Percentiles rank a stretch among this genome's conserved stretches.
Conservation (phyloP, 2,113 vertebrate genomes). For the Oreotrochilus melanogaster region DNA sequence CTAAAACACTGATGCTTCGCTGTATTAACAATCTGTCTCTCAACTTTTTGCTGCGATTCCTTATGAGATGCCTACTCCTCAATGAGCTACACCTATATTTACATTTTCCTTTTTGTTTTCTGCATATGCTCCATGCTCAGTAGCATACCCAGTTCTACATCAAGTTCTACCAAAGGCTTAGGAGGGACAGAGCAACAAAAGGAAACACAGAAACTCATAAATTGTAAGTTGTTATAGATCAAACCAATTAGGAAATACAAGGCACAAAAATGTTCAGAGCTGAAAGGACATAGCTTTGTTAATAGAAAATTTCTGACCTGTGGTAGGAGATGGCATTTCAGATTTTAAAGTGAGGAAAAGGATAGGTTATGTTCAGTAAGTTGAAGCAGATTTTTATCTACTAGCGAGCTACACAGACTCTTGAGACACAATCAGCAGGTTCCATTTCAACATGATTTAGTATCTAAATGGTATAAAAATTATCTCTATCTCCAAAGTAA, state of each 20-base stretch:
- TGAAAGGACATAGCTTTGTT: not conserved
- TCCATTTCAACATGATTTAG: not conserved
- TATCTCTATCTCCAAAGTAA: not conserved
- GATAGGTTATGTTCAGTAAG: not conserved
- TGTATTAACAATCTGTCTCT: not conserved
- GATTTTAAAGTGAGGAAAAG: not conserved
- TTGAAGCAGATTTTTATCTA: not conserved
- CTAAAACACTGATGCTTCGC: not conserved
- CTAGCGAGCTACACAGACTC: not conserved
- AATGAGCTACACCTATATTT: not conserved
- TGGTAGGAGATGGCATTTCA: not conserved
- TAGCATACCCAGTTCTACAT: rapidly evolving
- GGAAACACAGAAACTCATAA: not conserved
- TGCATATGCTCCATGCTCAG: rapidly evolving
- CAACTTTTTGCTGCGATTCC: not conserved
- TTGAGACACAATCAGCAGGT: not conserved
- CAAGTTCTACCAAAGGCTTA: not conserved
- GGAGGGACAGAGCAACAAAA: not conserved
- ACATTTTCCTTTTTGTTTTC: not conserved
- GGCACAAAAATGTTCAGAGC: not conserved
- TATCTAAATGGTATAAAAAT: not conserved
- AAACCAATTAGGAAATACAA: not conserved
- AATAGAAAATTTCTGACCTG: not conserved
- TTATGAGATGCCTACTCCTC: not conserved
- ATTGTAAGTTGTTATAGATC: not conserved